Conservation (phyloP, 2,888 invertebrate species). For the Taenaris catops region DNA sequence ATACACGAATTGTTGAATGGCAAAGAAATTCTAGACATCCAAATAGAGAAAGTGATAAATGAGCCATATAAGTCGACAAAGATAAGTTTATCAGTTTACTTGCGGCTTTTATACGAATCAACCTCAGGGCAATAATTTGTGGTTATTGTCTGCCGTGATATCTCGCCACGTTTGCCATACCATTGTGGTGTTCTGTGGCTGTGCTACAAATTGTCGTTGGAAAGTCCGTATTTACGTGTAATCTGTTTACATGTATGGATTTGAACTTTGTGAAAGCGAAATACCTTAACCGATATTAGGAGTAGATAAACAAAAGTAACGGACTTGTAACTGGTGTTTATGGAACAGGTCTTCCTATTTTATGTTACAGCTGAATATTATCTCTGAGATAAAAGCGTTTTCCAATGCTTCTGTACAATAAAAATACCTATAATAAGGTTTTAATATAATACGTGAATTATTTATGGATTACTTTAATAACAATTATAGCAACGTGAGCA, state of each 20-base stretch:
- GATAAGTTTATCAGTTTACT: slow-evolving; percentile 37
- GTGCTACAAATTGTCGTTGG: slow-evolving; percentile 26
- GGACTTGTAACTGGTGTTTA: slow-evolving; percentile 6
- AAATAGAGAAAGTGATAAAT: slow-evolving; percentile 43
- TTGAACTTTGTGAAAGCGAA: slow-evolving; percentile 18
- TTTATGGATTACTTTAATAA: too few relatives aligned
- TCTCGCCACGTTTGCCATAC: slow-evolving; percentile 43
- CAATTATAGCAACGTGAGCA: too few relatives aligned
- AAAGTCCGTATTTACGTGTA: slow-evolving; percentile 21
- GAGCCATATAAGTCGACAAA: slow-evolving; percentile 38
- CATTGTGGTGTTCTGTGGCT: slow-evolving; percentile 30
- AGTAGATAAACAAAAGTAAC: slow-evolving; percentile 13
- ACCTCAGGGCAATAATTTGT: slow-evolving; percentile 47
- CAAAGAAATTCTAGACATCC: slow-evolving; percentile 10
- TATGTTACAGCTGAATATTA: not conserved
- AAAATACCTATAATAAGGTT: not conserved
- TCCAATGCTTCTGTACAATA: too few relatives aligned
- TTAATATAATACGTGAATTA: not conserved
- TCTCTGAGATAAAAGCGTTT: too few relatives aligned
- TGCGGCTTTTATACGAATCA: slow-evolving; percentile 17
- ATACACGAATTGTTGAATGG: not conserved
- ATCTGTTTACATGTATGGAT: slow-evolving; percentile 14
- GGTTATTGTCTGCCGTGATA: slow-evolving; percentile 50
- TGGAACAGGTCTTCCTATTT: slow-evolving; percentile 1
- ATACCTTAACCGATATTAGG: slow-evolving; percentile 11